Evolutionary conservation across 2,113 vertebrate genomes (phyloP).

Genomic region (Rhinoptilus africanus): DNA sequence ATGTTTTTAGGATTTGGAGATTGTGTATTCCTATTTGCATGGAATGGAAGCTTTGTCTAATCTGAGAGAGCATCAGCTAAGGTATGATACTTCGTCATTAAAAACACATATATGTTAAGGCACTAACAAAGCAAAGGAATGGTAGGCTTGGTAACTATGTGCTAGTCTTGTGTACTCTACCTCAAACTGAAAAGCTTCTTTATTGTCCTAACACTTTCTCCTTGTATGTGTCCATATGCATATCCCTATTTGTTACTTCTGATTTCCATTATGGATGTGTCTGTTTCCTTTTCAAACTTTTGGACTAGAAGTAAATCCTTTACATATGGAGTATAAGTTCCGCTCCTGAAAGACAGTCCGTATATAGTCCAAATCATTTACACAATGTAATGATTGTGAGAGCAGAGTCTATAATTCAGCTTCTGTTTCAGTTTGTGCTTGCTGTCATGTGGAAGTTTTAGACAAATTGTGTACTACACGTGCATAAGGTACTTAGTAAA

Average conservation of each 20-base stretch:
- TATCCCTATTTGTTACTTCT: neutral
- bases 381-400: neutral
- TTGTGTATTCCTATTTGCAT: conserved; percentile 97
- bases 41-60: conserved; percentile 99
- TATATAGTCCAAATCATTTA: neutral
- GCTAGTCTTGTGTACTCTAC: neutral
- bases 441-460: neutral
- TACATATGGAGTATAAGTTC: neutral
- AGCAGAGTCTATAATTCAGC: neutral
- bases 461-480: neutral
- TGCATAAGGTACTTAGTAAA: neutral
- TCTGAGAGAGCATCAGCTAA: conserved; percentile 94
- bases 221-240: neutral
- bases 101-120: neutral
- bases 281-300: neutral
- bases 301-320: neutral
- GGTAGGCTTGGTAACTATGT: neutral
- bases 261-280: neutral
- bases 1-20: conserved; percentile 90
- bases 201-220: neutral
- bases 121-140: neutral
- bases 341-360: neutral
- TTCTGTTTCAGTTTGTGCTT: neutral
- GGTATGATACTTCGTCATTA: conserved; percentile 72
- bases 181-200: neutral